These are phyloP conservation scores for Netelia fuscicornis DNA, from an alignment of 2,888 invertebrate species.

Conservation along the genomic window DNA sequence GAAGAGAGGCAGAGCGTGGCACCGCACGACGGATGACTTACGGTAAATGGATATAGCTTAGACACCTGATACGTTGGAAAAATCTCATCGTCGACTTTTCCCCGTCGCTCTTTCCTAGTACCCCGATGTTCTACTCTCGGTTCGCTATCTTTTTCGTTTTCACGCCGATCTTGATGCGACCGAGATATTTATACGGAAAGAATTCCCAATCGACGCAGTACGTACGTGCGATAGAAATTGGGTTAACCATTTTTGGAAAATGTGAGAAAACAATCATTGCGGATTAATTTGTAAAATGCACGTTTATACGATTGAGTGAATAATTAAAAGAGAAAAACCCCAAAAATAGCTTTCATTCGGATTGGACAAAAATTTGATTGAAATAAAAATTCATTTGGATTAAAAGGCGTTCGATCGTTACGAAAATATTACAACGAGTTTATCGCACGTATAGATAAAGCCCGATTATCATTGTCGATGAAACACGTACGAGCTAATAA, in stretches of 20 bases:
- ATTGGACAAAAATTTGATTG: not conserved
- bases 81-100: constrained; percentile 22
- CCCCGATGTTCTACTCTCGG: not conserved
- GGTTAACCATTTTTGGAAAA: not conserved
- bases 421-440: too few species aligned
- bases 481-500: too few species aligned
- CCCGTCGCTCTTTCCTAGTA: not conserved
- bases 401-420: not conserved
- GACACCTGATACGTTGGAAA: constrained; percentile 48
- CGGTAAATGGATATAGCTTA: constrained; percentile 30
- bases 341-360: not conserved
- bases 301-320: not conserved
- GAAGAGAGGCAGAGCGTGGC: not conserved
- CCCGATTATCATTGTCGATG: too few species aligned
- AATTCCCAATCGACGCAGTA: not conserved
- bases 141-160: not conserved
- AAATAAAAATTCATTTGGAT: not conserved
- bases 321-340: not conserved
- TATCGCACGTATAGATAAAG: too few species aligned
- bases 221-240: not conserved
- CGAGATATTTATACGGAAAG: not conserved
- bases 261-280: not conserved
- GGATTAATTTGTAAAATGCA: not conserved
- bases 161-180: not conserved
- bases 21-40: constrained; percentile 41